Percentiles rank a stretch among this genome's conserved stretches.
Conservation (phyloP, 2,888 invertebrate genomes). For the Lypha dubia region DNA sequence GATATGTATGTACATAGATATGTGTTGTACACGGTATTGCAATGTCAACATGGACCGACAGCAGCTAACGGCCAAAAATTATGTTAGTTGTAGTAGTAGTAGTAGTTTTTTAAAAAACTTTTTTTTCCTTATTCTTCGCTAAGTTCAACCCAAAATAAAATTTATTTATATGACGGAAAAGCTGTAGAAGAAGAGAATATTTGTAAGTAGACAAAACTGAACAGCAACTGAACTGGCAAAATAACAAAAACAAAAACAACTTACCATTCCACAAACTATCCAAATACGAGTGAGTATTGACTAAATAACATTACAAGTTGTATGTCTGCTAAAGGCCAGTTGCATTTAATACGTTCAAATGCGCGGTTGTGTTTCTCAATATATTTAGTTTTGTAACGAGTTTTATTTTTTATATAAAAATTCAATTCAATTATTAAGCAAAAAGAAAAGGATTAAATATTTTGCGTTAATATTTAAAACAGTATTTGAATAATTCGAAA, state of each 20-base stretch:
- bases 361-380: slow-evolving; percentile 76
- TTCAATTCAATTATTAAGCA: background rate
- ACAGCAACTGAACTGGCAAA: slow-evolving; percentile 22
- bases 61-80: slow-evolving; percentile 37
- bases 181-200: slow-evolving; percentile 47
- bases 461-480: slow-evolving; percentile 1
- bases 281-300: slow-evolving; percentile 54
- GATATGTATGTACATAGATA: too few relatives aligned
- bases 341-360: slow-evolving; percentile 79
- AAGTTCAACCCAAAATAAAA: slow-evolving; percentile 30
- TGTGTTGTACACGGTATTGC: slow-evolving; percentile 39
- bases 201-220: slow-evolving; percentile 30
- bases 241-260: slow-evolving; percentile 64
- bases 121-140: too few relatives aligned
- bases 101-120: slow-evolving; percentile 19
- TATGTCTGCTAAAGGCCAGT: slow-evolving; percentile 77
- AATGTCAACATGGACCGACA: slow-evolving; percentile 50
- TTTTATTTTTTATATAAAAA: slow-evolving; percentile 26
- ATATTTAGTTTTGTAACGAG: slow-evolving; percentile 24
- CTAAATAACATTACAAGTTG: slow-evolving; percentile 71
- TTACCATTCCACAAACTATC: slow-evolving; percentile 57
- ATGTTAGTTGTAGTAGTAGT: slow-evolving; percentile 42
- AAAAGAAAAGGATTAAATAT: slow-evolving; percentile 51
- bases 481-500: background rate
- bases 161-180: slow-evolving; percentile 56